A percentile compares a stretch with the other conserved stretches of the same genome.
These are phyloP conservation scores for Acrocyrtus sp. DNA, from an alignment of 2,888 invertebrate species.

Conservation along the genomic window DNA sequence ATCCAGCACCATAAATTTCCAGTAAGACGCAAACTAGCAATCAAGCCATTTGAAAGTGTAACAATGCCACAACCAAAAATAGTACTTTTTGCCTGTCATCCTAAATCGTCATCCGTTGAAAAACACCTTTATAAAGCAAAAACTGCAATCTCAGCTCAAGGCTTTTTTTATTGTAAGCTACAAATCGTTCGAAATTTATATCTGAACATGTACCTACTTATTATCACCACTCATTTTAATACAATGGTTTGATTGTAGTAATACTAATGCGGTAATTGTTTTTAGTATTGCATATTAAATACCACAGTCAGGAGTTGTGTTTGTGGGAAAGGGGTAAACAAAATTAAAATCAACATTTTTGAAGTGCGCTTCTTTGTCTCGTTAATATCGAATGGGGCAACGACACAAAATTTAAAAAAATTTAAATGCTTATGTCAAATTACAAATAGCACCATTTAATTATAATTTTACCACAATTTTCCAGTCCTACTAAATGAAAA, in stretches of 20 bases:
- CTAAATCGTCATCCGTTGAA: too few relatives aligned
- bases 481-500: too few relatives aligned
- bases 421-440: too few relatives aligned
- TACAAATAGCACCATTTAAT: too few relatives aligned
- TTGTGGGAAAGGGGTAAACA: background rate
- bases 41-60: too few relatives aligned
- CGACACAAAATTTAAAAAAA: background rate
- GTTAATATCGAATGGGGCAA: background rate
- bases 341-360: background rate
- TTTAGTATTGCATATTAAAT: conserved; percentile 37
- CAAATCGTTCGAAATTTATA: background rate
- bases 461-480: too few relatives aligned
- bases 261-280: conserved; percentile 44
- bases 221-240: conserved; percentile 21
- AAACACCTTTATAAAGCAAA: too few relatives aligned
- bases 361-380: background rate
- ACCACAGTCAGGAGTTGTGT: conserved; percentile 39
- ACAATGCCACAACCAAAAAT: background rate
- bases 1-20: background rate
- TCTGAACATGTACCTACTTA: conserved; percentile 14
- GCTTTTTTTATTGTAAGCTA: conserved; percentile 2
- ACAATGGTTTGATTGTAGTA: conserved; percentile 12
- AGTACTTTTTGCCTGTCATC: background rate
- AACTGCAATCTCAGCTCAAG: conserved; percentile 13
- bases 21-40: too few relatives aligned